phyloP scores from a whole-genome alignment of 2,888 invertebrate species.

The Trissonchulus sp. region DNA sequence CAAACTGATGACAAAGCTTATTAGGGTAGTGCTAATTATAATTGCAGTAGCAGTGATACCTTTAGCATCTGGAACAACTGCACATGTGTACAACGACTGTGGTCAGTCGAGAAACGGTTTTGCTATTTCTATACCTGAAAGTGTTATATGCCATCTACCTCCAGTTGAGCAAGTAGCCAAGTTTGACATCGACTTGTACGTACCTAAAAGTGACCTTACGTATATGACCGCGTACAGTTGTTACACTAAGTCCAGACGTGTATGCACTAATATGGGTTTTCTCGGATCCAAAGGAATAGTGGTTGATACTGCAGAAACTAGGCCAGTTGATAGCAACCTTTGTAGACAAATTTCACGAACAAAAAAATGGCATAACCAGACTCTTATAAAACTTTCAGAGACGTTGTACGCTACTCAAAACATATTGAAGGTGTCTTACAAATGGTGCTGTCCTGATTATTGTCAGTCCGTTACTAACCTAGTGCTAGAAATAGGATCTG shows the following conservation, averaged over 20 bases:
- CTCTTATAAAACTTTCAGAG: background rate
- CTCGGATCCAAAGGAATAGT: background rate
- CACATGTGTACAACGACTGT: background rate
- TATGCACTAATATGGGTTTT: background rate
- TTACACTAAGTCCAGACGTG: background rate
- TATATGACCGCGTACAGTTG: background rate
- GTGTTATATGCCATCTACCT: background rate
- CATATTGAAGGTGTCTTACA: background rate
- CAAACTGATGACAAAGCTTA: background rate
- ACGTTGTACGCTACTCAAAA: background rate
- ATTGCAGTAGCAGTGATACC: too few species aligned
- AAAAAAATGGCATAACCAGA: background rate
- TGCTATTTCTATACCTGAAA: background rate
- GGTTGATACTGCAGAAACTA: background rate
- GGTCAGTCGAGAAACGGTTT: background rate
- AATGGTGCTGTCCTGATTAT: background rate
- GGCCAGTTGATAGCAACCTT: background rate
- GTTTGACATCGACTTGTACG: background rate
- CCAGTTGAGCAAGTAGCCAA: background rate
- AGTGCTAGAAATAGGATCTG: background rate
- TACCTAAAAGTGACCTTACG: background rate
- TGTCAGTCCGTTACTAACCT: conserved; percentile 13
- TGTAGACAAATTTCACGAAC: background rate
- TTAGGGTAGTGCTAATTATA: background rate
- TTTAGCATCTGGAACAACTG: background rate